These are phyloP conservation scores for Sthenelais limicola DNA, from an alignment of 2,888 invertebrate species.

Conservation along the genomic window DNA sequence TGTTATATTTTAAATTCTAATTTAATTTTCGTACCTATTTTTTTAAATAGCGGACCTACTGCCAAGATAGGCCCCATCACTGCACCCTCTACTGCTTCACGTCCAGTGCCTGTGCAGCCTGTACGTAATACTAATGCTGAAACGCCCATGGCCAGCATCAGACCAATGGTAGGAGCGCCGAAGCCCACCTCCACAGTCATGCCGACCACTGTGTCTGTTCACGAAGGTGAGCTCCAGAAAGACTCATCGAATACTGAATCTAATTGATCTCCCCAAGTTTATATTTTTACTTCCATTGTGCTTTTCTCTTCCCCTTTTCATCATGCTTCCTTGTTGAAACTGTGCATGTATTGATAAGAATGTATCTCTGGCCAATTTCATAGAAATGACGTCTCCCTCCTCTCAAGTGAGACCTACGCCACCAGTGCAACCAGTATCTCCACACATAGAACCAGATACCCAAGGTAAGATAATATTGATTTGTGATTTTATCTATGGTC, in stretches of 20 bases:
- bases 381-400: slow-evolving; percentile 27
- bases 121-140: slow-evolving; percentile 62
- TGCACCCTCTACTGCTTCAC: slow-evolving; percentile 74
- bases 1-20: too few species aligned
- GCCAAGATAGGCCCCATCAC: slow-evolving; percentile 97
- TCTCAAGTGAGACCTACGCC: slow-evolving; percentile 60
- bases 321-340: too few species aligned
- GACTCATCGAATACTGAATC: too few species aligned
- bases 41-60: slow-evolving; percentile 75
- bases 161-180: slow-evolving; percentile 84
- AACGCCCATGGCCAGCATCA: slow-evolving; percentile 89
- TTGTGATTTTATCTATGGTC: too few species aligned
- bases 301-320: too few species aligned
- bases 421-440: slow-evolving; percentile 69
- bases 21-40: too few species aligned
- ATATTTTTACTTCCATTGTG: too few species aligned
- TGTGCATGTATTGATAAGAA: too few species aligned
- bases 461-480: slow-evolving; percentile 28
- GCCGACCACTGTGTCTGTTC: slow-evolving; percentile 57
- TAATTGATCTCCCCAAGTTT: too few species aligned
- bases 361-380: too few species aligned
- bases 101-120: slow-evolving; percentile 57
- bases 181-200: slow-evolving; percentile 58
- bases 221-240: slow-evolving; percentile 46
- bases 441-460: slow-evolving; percentile 57